Conservation (phyloP, 1,140 invertebrate species). For the Phocides pigmalion region DNA sequence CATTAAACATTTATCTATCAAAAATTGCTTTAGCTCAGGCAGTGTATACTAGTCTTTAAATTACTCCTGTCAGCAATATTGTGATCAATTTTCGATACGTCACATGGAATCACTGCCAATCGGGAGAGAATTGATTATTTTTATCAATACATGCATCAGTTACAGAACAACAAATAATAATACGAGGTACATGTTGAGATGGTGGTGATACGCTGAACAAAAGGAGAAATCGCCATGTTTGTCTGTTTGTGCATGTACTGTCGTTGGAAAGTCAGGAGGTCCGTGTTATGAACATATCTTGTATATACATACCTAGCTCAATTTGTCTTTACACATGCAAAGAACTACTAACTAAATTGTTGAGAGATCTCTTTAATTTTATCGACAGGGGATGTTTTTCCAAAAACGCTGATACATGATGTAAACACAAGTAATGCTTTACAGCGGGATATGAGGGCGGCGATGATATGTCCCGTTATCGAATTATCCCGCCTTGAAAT, state of each 20-base stretch:
- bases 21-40: neutral
- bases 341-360: no score
- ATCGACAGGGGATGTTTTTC: no score
- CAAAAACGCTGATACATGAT: no score
- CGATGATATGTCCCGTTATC: no score
- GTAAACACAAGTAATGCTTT: no score
- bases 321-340: no score
- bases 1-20: no score
- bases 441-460: no score
- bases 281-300: neutral
- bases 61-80: conserved; percentile 27
- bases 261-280: conserved; percentile 22
- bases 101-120: conserved; percentile 47
- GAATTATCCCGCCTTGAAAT: no score
- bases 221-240: conserved; percentile 30
- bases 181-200: conserved; percentile 18
- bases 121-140: conserved; percentile 48
- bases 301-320: neutral
- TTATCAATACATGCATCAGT: conserved; percentile 46
- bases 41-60: neutral
- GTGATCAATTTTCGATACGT: conserved; percentile 55
- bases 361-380: no score
- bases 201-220: conserved; percentile 16
- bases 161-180: conserved; percentile 34
- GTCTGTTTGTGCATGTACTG: conserved; percentile 18